A percentile compares a stretch with the other conserved stretches of the same genome.
These are phyloP conservation scores for Drosophila navojoa DNA, from an alignment of 1,140 invertebrate species.

Conservation along the genomic window DNA sequence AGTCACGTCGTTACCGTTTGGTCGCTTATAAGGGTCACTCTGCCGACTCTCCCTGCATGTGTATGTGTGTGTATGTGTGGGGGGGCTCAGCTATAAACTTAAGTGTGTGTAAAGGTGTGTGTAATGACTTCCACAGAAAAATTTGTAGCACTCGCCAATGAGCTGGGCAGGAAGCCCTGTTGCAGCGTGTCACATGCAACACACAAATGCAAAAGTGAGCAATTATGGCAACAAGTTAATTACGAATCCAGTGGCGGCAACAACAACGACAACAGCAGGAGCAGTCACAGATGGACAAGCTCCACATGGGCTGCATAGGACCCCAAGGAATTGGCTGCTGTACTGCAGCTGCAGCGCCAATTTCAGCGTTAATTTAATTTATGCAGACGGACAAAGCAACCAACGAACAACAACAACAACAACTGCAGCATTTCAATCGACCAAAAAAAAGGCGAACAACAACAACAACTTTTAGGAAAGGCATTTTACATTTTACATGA, in stretches of 20 bases:
- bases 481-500: conserved; percentile 46
- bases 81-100: conserved; percentile 19
- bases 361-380: conserved; percentile 62
- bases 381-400: conserved; percentile 44
- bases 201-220: conserved; percentile 58
- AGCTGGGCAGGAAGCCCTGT: not conserved
- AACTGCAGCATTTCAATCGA: conserved; percentile 42
- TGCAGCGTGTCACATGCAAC: conserved; percentile 49
- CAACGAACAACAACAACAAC: conserved; percentile 9
- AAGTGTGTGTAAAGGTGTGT: conserved; percentile 20
- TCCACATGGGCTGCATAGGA: conserved; percentile 33
- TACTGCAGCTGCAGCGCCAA: conserved; percentile 22
- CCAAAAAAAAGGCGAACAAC: conserved; percentile 35
- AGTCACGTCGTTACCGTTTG: conserved; percentile 74
- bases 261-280: not conserved
- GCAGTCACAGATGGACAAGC: conserved; percentile 25
- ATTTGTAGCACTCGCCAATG: conserved; percentile 37
- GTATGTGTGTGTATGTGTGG: conserved; percentile 4
- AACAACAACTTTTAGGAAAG: conserved; percentile 26
- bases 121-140: conserved; percentile 45
- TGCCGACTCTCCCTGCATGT: not conserved
- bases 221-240: conserved; percentile 71
- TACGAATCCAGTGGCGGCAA: conserved; percentile 35
- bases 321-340: conserved; percentile 21
- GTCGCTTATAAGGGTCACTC: conserved; percentile 50